Base-by-base conservation (phyloP, 2,797 vertebrate genomes). In the Babyrousa celebensis region DNA sequence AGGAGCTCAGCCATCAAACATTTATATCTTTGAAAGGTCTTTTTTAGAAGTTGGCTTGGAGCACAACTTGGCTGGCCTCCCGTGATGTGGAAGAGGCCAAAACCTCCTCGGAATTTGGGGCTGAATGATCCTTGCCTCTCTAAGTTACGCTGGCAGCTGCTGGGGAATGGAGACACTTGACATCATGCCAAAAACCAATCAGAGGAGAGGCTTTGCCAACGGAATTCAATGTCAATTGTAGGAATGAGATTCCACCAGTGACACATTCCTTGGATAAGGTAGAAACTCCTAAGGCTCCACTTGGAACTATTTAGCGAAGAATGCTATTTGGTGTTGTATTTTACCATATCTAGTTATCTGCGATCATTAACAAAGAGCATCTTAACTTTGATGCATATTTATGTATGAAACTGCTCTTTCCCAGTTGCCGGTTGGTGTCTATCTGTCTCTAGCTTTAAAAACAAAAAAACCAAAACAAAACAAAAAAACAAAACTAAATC, bases 381-480 rank as follows among this genome's bases (percentile, higher is more conserved):
- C 95, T 83, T 72, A 85, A 95, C 93, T 67, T 16, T 58, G 23
- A 91, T 78, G 71, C n/a, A 56, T 21, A 56, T 62, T 52, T 75
- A 10, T 74, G 27, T 87, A 54, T 72, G 70, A 74, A 92, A 92
- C 11, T 71, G 79, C 15, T 78, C 17, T 43, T 94, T 54, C 16
- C 48, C 95, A 89, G 52, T 48, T 85, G 32, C 79, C 32, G 91
- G 48, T 25, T 94, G 68, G 29, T 68, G 8, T 74, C 62, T 65
- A 14, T 40, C 18, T 93, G 63, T 82, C 52, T 58, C 29, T 71
- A 48, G 43, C 58, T 88, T 77, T 60, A 52, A 74, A 84, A 43
- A 25, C n/a, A 25, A 56, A 60, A n/a, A 75, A 80, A 79, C 6
- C 43, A 48, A 48, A 48, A 48, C 43, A 48, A 48, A 48, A 48